phyloP scores from a whole-genome alignment of 2,797 vertebrate genomes.

The Falco naumanni region DNA sequence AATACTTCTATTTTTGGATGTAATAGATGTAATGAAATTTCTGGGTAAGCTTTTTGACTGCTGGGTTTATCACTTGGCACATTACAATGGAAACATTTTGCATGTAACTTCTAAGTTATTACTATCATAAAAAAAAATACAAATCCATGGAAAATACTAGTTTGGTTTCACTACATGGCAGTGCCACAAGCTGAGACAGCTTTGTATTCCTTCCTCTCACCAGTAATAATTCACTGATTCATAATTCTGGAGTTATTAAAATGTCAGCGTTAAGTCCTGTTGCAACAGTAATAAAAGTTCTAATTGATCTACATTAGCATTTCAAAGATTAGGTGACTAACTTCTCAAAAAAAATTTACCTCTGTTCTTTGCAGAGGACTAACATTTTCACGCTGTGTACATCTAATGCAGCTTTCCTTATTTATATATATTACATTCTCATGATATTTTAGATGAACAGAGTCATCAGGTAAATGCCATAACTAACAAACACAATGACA shows the following conservation, averaged over 20 bases:
- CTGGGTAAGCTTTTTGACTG: not conserved
- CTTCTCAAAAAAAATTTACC: not conserved
- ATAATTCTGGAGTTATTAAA: not conserved
- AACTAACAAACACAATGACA: not conserved
- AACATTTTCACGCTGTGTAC: not conserved
- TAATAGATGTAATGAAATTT: not conserved
- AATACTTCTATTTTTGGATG: not conserved
- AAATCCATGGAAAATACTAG: not conserved
- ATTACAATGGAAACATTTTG: not conserved
- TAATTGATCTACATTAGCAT: not conserved
- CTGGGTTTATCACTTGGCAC: not conserved
- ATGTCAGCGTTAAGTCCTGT: not conserved
- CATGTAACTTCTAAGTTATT: not conserved
- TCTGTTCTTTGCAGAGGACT: not conserved
- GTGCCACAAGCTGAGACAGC: not conserved
- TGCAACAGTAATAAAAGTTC: not conserved
- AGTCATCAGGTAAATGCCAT: not conserved
- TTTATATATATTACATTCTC: not conserved
- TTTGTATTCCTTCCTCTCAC: not conserved
- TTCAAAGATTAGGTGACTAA: slow-evolving; percentile 2
- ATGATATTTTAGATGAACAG: not conserved
- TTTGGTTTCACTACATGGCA: not conserved
- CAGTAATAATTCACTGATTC: not conserved
- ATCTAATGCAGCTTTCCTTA: not conserved
- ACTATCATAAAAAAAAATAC: not conserved